Percentiles rank a stretch among this genome's conserved stretches.
These are phyloP conservation scores for Lacanobia wlatinum DNA, from an alignment of 2,888 invertebrate genomes.

Conservation along the genomic window DNA sequence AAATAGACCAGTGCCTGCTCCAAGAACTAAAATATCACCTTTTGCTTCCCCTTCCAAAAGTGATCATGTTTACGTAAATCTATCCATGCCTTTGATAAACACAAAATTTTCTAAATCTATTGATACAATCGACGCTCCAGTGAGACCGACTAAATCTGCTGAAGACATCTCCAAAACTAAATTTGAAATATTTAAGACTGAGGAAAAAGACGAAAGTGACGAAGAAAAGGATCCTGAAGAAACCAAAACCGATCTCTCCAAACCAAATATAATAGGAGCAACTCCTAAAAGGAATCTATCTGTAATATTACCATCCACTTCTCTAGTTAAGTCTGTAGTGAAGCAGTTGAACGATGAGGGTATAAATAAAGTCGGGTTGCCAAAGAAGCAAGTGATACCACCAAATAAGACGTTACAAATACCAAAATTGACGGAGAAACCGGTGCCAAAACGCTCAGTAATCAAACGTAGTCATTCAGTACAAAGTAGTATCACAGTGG, in stretches of 20 bases:
- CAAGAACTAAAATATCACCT: conserved; percentile 87
- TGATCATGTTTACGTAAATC: conserved; percentile 91
- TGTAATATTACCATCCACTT: conserved; percentile 84
- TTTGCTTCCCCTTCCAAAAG: conserved; percentile 82
- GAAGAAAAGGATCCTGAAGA: conserved; percentile 65
- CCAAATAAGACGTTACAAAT: conserved; percentile 89
- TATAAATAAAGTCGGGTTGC: conserved; percentile 83
- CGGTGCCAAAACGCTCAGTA: conserved; percentile 86
- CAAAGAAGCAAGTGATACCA: conserved; percentile 85
- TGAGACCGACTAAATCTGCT: conserved; percentile 82
- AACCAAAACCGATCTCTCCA: conserved; percentile 69
- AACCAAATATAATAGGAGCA: conserved; percentile 87
- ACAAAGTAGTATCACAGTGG: conserved; percentile 80
- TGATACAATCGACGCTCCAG: conserved; percentile 82
- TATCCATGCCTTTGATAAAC: conserved; percentile 88
- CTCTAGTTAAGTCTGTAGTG: conserved; percentile 85
- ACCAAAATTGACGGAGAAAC: conserved; percentile 88
- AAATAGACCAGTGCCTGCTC: conserved; percentile 91
- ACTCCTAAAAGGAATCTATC: conserved; percentile 84
- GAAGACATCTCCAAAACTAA: conserved; percentile 78
- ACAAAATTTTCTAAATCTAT: conserved; percentile 77
- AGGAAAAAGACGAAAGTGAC: conserved; percentile 63
- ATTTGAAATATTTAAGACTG: conserved; percentile 61
- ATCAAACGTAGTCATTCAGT: conserved; percentile 87
- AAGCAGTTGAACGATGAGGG: conserved; percentile 85